Conservation (phyloP, 2,888 invertebrate species). For the Ommatoiulus sabulosus region DNA sequence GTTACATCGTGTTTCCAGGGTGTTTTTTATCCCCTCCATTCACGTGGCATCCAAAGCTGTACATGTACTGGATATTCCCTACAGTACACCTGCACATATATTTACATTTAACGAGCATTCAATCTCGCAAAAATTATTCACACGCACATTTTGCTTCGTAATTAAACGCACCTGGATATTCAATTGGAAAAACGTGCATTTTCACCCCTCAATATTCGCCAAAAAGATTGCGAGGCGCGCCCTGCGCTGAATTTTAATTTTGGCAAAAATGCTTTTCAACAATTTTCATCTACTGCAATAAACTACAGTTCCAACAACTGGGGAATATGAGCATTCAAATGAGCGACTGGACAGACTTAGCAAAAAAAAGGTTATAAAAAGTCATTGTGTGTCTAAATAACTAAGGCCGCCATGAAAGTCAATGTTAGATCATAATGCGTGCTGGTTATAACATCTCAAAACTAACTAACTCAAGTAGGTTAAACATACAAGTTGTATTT, state of each 20-base stretch:
- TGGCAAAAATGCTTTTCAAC: constrained; percentile 1
- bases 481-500: too few species aligned
- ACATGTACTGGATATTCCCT: too few species aligned
- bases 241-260: background rate
- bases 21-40: constrained; percentile 33
- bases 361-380: too few species aligned
- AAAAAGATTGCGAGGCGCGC: background rate
- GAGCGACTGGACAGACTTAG: too few species aligned
- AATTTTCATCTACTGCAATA: background rate
- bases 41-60: background rate
- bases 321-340: too few species aligned
- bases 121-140: constrained; percentile 29
- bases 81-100: background rate
- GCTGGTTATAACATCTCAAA: too few species aligned
- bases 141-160: constrained; percentile 28
- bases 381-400: too few species aligned
- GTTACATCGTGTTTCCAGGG: constrained; percentile 17
- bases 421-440: too few species aligned
- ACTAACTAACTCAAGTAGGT: too few species aligned
- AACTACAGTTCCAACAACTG: background rate
- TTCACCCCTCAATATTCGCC: background rate
- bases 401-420: too few species aligned
- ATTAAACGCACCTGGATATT: constrained; percentile 43
- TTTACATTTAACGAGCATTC: constrained; percentile 37
- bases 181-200: constrained; percentile 33